Evolutionary conservation across 2,797 vertebrate species (phyloP).

Genomic region (Schizopygopsis pylzovi): DNA sequence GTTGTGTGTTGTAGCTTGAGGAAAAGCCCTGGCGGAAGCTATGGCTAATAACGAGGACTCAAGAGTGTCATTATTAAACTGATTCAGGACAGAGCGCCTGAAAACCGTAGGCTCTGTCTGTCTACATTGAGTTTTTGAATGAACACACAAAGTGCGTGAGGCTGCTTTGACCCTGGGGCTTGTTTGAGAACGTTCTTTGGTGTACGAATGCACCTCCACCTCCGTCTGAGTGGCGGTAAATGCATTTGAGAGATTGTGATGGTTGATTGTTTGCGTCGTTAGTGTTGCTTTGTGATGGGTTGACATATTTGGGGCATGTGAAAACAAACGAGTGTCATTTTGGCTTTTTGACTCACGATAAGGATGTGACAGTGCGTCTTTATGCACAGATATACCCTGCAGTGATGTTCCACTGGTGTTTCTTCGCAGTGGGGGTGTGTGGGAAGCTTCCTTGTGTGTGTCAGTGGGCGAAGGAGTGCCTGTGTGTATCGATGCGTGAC

Average conservation of each 20-base stretch:
- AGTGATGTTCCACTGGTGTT: constrained; percentile 24
- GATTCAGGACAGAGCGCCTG: constrained; percentile 30
- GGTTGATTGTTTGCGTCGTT: constrained; percentile 35
- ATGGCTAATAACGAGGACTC: constrained; percentile 42
- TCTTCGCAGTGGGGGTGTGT: constrained; percentile 49
- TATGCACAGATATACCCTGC: constrained; percentile 39
- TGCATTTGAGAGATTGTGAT: constrained; percentile 43
- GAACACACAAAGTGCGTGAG: background rate
- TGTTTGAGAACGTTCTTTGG: constrained; percentile 23
- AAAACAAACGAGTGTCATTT: constrained; percentile 30
- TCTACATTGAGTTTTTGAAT: background rate
- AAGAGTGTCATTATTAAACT: constrained; percentile 31
- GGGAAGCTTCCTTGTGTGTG: constrained; percentile 6
- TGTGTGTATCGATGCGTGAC: constrained; percentile 23
- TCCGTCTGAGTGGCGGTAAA: constrained; percentile 39
- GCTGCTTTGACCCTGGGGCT: constrained; percentile 16
- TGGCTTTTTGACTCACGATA: constrained; percentile 35
- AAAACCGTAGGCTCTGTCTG: constrained; percentile 34
- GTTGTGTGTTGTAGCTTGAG: constrained; percentile 1
- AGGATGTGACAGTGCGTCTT: constrained; percentile 15
- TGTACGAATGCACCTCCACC: constrained; percentile 45
- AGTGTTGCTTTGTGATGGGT: constrained; percentile 55
- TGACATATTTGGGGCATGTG: constrained; percentile 59
- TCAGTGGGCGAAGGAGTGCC: background rate
- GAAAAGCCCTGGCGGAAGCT: background rate